phyloP scores from a whole-genome alignment of 2,888 invertebrate genomes.

The Xestia xanthographa region DNA sequence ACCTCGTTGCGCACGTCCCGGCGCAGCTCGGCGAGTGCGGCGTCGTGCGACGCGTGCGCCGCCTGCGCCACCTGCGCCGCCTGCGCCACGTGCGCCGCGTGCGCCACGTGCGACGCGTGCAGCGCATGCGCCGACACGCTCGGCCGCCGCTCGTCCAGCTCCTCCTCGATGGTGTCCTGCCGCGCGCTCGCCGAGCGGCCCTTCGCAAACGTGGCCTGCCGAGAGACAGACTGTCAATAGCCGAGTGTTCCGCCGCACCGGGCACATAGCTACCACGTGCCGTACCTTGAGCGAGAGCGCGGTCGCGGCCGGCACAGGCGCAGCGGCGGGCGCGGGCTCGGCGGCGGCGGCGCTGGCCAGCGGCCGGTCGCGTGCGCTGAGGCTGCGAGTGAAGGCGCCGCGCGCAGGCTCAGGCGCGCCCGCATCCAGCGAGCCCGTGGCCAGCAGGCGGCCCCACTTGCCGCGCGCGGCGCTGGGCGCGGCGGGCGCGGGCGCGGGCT shows the following conservation, averaged over 20 bases:
- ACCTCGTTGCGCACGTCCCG: conserved; percentile 85
- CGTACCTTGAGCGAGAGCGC: conserved; percentile 66
- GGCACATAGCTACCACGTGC: background rate
- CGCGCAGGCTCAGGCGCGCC: conserved; percentile 89
- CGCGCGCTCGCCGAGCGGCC: conserved; percentile 76
- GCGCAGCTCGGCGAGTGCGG: conserved; percentile 89
- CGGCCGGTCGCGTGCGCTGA: conserved; percentile 84
- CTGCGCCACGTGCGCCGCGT: conserved; percentile 73
- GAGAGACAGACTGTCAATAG: background rate
- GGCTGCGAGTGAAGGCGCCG: conserved; percentile 87
- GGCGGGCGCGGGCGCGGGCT: conserved; percentile 74
- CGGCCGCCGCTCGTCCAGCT: conserved; percentile 72
- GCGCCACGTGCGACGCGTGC: conserved; percentile 69
- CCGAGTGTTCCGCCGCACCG: background rate
- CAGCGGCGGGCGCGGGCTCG: too few species aligned
- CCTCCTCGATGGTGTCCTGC: conserved; percentile 74
- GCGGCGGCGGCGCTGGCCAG: conserved; percentile 56
- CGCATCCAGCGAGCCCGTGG: conserved; percentile 94
- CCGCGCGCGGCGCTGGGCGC: conserved; percentile 84
- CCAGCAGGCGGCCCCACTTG: conserved; percentile 96
- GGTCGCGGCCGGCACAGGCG: conserved; percentile 73
- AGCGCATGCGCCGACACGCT: conserved; percentile 67
- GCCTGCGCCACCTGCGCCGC: conserved; percentile 88
- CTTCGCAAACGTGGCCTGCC: conserved; percentile 82
- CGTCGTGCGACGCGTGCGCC: conserved; percentile 83